A percentile compares a stretch with the other conserved stretches of the same genome.
Conservation (phyloP, 1,140 invertebrate genomes). For the Campoletis sonorensis region DNA sequence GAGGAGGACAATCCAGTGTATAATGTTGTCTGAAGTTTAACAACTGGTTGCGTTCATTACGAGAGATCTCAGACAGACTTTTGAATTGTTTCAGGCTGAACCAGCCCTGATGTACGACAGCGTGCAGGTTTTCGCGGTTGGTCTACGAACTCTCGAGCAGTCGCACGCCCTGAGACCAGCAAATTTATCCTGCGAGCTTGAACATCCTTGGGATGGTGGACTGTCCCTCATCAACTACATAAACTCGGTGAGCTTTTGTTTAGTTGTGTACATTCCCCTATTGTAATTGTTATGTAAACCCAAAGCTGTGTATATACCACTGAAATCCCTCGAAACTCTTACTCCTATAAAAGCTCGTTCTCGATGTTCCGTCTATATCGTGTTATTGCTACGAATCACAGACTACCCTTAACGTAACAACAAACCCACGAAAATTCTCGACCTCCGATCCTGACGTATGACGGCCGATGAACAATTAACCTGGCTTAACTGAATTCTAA, state of each 20-base stretch:
- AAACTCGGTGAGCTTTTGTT: conserved; percentile 80
- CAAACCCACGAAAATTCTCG: background rate
- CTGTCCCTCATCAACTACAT: conserved; percentile 89
- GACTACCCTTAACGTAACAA: background rate
- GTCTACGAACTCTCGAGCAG: conserved; percentile 82
- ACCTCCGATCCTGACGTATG: background rate
- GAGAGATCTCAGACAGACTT: background rate
- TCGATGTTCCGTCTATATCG: conserved; percentile 1
- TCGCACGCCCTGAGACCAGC: conserved; percentile 80
- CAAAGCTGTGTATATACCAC: background rate
- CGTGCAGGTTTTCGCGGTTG: conserved; percentile 85
- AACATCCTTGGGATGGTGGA: conserved; percentile 87
- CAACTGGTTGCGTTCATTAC: background rate
- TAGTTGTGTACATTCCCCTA: background rate
- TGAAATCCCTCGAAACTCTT: background rate
- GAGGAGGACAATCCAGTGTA: background rate
- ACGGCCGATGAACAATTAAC: background rate
- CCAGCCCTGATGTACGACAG: conserved; percentile 89
- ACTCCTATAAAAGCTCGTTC: background rate
- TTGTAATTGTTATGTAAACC: background rate
- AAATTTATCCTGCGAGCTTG: conserved; percentile 84
- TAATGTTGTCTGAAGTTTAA: background rate
- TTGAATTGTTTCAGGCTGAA: conserved; percentile 80
- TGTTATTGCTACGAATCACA: background rate
- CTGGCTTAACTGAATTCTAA: background rate